Percentiles rank a stretch among this genome's conserved stretches.
phyloP scores from a whole-genome alignment of 2,888 invertebrate species.

The Chironomus riparius region DNA sequence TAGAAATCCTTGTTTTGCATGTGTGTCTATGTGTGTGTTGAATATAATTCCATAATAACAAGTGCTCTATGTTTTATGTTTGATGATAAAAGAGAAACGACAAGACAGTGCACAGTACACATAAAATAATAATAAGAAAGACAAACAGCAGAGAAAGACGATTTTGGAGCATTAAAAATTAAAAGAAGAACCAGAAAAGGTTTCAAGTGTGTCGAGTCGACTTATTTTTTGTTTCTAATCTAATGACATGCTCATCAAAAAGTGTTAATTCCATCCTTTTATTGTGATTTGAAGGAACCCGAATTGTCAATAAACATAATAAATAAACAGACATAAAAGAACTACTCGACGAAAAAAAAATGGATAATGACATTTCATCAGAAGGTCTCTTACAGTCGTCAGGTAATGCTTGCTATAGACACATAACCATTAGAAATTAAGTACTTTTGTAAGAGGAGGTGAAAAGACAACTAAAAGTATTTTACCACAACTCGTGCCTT shows the following conservation, averaged over 20 bases:
- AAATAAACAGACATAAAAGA: background rate
- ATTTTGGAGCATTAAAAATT: background rate
- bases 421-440: background rate
- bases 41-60: background rate
- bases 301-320: background rate
- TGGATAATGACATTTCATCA: conserved; percentile 22
- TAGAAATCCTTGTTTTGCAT: background rate
- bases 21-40: background rate
- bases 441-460: background rate
- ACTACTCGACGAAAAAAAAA: background rate
- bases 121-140: background rate
- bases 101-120: too few relatives aligned
- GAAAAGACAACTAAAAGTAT: background rate
- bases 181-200: background rate
- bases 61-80: too few relatives aligned
- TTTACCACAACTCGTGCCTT: background rate
- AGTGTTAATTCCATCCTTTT: too few relatives aligned
- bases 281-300: background rate
- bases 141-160: background rate
- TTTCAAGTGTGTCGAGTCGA: background rate
- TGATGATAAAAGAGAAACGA: too few relatives aligned
- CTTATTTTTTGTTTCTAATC: background rate
- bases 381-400: conserved; percentile 24
- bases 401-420: conserved; percentile 11
- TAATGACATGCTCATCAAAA: background rate